These are phyloP conservation scores for Halesus radiatus DNA, from an alignment of 1,140 invertebrate species.

Conservation along the genomic window DNA sequence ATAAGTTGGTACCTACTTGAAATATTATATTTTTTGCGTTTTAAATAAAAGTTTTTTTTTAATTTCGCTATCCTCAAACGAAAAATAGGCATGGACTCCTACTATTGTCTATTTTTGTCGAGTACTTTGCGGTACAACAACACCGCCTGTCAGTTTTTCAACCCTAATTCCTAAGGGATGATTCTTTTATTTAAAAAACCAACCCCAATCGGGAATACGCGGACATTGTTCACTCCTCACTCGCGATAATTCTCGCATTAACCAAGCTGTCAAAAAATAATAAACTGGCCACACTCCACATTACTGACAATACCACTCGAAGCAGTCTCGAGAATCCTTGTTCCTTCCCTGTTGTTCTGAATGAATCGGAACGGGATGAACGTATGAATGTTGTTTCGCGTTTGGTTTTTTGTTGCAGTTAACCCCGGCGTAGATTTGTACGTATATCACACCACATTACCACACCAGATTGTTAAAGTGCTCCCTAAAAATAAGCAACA, in stretches of 20 bases:
- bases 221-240: slow-evolving; percentile 32
- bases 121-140: background rate
- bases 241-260: slow-evolving; percentile 36
- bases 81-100: no score
- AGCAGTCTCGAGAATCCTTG: background rate
- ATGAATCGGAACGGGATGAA: background rate
- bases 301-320: background rate
- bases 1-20: no score
- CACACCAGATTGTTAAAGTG: background rate
- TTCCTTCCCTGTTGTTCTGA: background rate
- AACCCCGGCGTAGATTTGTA: no score
- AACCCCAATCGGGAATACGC: background rate
- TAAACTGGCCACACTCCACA: slow-evolving; percentile 4
- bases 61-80: no score
- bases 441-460: background rate
- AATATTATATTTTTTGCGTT: no score
- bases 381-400: background rate
- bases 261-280: background rate
- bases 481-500: background rate
- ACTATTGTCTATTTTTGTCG: no score
- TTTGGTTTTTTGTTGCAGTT: background rate
- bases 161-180: slow-evolving; percentile 9
- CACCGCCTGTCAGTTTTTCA: slow-evolving; percentile 13
- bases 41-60: no score
- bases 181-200: slow-evolving; percentile 18